A percentile compares a stretch with the other conserved stretches of the same genome.
phyloP scores from a whole-genome alignment of 64 coral and sea anemone genomes.

The Dendronephthya gigantea region DNA sequence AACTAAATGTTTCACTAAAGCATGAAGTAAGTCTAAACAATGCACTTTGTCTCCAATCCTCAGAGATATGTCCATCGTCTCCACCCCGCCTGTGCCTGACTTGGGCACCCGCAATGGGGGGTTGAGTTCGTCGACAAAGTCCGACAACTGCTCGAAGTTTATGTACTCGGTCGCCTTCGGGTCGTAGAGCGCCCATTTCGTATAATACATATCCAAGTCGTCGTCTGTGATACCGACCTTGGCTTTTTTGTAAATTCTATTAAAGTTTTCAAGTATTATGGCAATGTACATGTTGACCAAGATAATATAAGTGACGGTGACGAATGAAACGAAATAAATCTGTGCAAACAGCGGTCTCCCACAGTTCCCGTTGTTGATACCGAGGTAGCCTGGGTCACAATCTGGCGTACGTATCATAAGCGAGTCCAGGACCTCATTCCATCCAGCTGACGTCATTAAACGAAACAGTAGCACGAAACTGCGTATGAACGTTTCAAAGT shows the following conservation, averaged over 20 bases:
- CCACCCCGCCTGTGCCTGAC: slow-evolving; percentile 60
- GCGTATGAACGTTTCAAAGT: slow-evolving; percentile 74
- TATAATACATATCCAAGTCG: slow-evolving; percentile 95
- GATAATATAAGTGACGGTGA: slow-evolving; percentile 77
- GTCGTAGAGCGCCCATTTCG: slow-evolving; percentile 69
- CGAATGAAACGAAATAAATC: slow-evolving; percentile 61
- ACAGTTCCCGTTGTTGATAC: slow-evolving; percentile 57
- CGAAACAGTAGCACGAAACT: slow-evolving; percentile 73
- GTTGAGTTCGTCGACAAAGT: slow-evolving; percentile 83
- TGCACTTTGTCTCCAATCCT: slow-evolving; percentile 70
- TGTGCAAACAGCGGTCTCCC: slow-evolving; percentile 72
- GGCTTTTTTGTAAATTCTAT: slow-evolving; percentile 63
- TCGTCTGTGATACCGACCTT: slow-evolving; percentile 90
- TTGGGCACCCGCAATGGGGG: slow-evolving; percentile 63
- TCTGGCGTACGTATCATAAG: slow-evolving; percentile 57
- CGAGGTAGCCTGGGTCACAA: slow-evolving; percentile 48
- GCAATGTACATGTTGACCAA: slow-evolving; percentile 99
- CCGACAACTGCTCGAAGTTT: slow-evolving; percentile 55
- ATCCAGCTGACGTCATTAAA: slow-evolving; percentile 67
- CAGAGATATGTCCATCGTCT: slow-evolving; percentile 75
- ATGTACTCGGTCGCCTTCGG: slow-evolving; percentile 76
- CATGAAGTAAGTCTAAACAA: slow-evolving; percentile 96
- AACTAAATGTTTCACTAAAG: slow-evolving; percentile 44
- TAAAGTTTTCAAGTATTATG: slow-evolving; percentile 89
- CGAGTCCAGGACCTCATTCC: slow-evolving; percentile 68